Percentiles rank a stretch among this genome's conserved stretches.
phyloP scores from a whole-genome alignment of 2,797 vertebrate genomes.

The Taenioides sp. region DNA sequence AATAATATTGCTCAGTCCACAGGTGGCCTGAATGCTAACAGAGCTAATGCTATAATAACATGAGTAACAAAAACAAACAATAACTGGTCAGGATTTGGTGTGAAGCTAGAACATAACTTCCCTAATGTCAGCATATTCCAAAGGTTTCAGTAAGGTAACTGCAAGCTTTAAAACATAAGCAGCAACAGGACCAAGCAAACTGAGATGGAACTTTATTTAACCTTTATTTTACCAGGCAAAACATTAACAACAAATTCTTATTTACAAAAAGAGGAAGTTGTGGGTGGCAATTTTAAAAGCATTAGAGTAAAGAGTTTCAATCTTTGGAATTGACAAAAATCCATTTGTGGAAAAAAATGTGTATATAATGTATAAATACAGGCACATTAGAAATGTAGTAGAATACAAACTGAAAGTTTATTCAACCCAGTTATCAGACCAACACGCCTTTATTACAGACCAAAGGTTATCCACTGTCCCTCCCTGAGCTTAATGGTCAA shows the following conservation, averaged over 20 bases:
- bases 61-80: neutral
- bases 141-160: neutral
- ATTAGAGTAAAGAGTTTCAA: too few relatives aligned
- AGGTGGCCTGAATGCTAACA: too few relatives aligned
- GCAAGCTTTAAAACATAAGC: neutral
- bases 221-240: too few relatives aligned
- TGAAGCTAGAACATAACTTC: neutral
- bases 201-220: too few relatives aligned
- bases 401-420: neutral
- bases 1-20: too few relatives aligned
- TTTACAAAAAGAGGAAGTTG: too few relatives aligned
- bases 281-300: too few relatives aligned
- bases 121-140: neutral
- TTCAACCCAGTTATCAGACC: neutral
- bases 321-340: too few relatives aligned
- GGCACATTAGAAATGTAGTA: neutral
- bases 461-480: slow-evolving; percentile 19
- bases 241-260: too few relatives aligned
- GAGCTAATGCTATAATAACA: too few relatives aligned
- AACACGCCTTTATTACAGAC: neutral
- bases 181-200: neutral
- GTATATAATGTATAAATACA: neutral
- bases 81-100: neutral
- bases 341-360: neutral
- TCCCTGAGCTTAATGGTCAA: slow-evolving; percentile 20